Evolutionary conservation across 2,113 vertebrate genomes (phyloP).

Genomic region (Leucopsar rothschildi): DNA sequence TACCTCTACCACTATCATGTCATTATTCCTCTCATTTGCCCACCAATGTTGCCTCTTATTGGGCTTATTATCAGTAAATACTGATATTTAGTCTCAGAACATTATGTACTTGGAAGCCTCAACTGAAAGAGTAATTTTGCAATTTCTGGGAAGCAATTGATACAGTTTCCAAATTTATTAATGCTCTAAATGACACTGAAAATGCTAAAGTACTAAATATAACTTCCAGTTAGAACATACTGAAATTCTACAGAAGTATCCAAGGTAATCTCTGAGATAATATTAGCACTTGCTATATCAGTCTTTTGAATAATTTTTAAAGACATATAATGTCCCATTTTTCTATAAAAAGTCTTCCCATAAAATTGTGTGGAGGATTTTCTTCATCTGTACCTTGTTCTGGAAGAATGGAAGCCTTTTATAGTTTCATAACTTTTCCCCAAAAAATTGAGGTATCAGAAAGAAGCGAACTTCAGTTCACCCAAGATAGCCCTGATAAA

Average conservation of each 20-base stretch:
- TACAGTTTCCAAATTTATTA: conserved; percentile 48
- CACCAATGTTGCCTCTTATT: not conserved
- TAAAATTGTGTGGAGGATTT: not conserved
- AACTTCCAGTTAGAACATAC: not conserved
- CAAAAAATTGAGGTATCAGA: not conserved
- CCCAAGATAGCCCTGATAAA: not conserved
- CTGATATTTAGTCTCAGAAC: conserved; percentile 10
- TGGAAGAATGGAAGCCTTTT: not conserved
- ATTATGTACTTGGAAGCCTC: not conserved
- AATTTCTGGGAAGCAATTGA: conserved; percentile 23
- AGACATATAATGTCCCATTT: not conserved
- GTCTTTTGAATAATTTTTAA: not conserved
- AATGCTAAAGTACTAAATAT: conserved; percentile 29
- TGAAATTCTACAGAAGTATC: not conserved
- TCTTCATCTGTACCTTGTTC: not conserved
- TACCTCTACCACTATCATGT: not conserved
- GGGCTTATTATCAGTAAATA: not conserved
- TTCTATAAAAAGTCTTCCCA: not conserved
- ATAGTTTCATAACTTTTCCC: not conserved
- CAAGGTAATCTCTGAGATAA: not conserved
- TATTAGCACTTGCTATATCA: not conserved
- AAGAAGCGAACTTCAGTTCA: not conserved
- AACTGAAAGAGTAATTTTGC: conserved; percentile 6
- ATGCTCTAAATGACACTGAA: not conserved
- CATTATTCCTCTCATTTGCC: not conserved